Evolutionary conservation across 1,140 invertebrate species (phyloP).

Genomic region (Artemia franciscana): DNA sequence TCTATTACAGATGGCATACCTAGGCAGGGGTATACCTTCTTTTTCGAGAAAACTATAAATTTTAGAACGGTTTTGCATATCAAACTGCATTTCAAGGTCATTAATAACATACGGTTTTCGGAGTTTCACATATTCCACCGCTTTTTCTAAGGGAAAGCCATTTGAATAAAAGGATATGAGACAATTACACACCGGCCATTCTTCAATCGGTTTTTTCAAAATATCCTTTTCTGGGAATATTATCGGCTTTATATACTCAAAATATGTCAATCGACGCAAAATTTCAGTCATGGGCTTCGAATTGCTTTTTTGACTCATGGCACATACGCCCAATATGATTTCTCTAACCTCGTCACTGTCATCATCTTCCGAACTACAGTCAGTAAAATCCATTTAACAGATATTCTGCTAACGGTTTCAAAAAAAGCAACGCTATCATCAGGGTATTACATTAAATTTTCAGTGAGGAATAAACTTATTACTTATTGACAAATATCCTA

Average conservation of each 20-base stretch:
- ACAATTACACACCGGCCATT: constrained; percentile 95
- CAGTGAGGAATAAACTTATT: too few species aligned
- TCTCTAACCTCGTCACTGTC: constrained; percentile 29
- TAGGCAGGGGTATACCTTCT: constrained; percentile 88
- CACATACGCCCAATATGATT: constrained; percentile 86
- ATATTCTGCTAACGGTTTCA: too few species aligned
- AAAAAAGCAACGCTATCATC: too few species aligned
- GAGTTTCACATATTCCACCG: constrained; percentile 84
- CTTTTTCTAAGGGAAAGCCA: constrained; percentile 88
- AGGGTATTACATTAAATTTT: too few species aligned
- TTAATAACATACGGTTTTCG: constrained; percentile 93
- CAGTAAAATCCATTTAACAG: not conserved
- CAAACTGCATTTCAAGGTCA: constrained; percentile 94
- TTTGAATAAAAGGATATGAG: constrained; percentile 96
- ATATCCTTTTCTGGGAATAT: constrained; percentile 87
- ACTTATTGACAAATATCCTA: too few species aligned
- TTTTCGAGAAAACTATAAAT: constrained; percentile 83
- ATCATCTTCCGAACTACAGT: not conserved
- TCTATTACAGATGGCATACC: constrained; percentile 88
- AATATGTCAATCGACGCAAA: constrained; percentile 73
- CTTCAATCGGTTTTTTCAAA: constrained; percentile 79
- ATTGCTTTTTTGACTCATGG: constrained; percentile 94
- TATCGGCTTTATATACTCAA: constrained; percentile 80
- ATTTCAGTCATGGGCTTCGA: constrained; percentile 99
- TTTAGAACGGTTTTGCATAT: constrained; percentile 76